Base-by-base conservation (phyloP, 2,888 invertebrate genomes). In the Pseudococcus longispinus region DNA sequence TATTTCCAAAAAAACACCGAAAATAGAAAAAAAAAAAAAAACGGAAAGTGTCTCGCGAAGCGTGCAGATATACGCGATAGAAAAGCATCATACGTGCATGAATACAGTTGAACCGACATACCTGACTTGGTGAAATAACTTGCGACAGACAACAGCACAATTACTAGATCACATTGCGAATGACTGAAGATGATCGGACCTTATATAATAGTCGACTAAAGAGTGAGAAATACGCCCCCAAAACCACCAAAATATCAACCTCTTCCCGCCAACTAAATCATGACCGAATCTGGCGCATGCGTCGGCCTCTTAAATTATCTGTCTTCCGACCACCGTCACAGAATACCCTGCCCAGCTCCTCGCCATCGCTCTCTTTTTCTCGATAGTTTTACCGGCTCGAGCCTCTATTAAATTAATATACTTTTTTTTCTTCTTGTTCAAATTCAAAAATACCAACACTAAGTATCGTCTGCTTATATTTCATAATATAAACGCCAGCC, bases 201-300 rank as follows among this genome's bases (percentile, higher is more conserved):
- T 84, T 84, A 55, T 84, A 55, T 84, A 84, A 84, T 55, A 55
- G 23, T 29, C 83, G 83, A 60, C 29, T 55, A 42, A 80, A 42
- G 46, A 32, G 32, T 20, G 32, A 84, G 55, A 55, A 60, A 84
- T 55, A 84, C 84, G 84, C 84, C 84, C 84, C 84, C 55, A 84
- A 84, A 84, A 84, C 84, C 84, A 60, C 84, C 84, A 84, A 84
- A 60, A 84, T 84, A 84, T 84, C 60, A 46, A 51, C 20, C 26
- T 60, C 60, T 60, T 20, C 20, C 23, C 60, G 60, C 60, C 60
- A 60, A 60, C 60, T 60, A 60, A 60, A 60, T 60, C 60, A 60
- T 23, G 23, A 23, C 9, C 60, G 23, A 60, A 2, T 2, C 9
- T 9, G 9, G 60, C 60, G 60, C 60, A 60, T 60, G 60, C 60